Percentiles rank a stretch among this genome's conserved stretches.
phyloP scores from a whole-genome alignment of 1,140 invertebrate genomes.

The Parapsyche elsis region DNA sequence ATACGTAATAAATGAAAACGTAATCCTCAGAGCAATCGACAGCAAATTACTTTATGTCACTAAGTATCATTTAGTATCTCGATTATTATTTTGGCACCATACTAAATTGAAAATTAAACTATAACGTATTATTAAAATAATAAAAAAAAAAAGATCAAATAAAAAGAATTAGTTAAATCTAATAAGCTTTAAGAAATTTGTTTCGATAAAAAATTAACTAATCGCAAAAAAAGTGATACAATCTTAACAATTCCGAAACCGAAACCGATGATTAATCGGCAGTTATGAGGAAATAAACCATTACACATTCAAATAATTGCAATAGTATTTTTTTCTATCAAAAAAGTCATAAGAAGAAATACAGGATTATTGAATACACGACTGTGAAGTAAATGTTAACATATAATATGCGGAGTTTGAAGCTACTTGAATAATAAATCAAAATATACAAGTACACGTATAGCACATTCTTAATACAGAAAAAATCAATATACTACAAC shows the following conservation, averaged over 20 bases:
- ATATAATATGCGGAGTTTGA: slow-evolving; percentile 15
- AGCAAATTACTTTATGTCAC: slow-evolving; percentile 17
- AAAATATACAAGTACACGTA: slow-evolving; percentile 7
- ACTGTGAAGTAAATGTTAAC: not conserved
- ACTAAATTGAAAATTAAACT: not conserved
- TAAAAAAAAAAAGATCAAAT: not conserved
- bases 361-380: slow-evolving; percentile 3
- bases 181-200: too few relatives aligned
- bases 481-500: slow-evolving; percentile 37
- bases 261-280: not conserved
- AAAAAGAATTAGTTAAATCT: too few relatives aligned
- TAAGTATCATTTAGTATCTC: slow-evolving; percentile 3
- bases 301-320: not conserved
- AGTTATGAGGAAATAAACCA: not conserved
- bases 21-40: not conserved
- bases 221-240: too few relatives aligned
- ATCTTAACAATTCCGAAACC: too few relatives aligned
- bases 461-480: slow-evolving; percentile 35
- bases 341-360: not conserved
- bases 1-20: not conserved
- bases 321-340: not conserved
- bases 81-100: slow-evolving; percentile 26
- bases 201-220: too few relatives aligned
- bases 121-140: not conserved
- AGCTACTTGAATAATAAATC: not conserved